Evolutionary conservation across 64 coral and sea anemone genomes (phyloP).

Genomic region (Montipora capricornis): DNA sequence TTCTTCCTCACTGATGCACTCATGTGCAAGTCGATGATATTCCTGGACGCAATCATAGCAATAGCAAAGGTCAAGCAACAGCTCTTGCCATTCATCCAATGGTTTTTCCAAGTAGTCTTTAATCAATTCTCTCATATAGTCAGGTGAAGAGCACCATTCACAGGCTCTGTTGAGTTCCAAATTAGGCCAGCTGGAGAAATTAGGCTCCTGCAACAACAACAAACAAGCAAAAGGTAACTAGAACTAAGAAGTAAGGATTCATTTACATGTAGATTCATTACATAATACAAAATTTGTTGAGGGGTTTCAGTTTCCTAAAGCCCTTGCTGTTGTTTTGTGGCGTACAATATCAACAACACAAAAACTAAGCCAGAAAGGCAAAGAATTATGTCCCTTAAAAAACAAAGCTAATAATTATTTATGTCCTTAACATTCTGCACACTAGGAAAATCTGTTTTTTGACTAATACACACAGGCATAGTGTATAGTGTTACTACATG

Average conservation of each 20-base stretch:
- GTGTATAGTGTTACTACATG: no score
- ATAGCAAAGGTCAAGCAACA: slow-evolving; percentile 72
- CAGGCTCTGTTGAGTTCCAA: slow-evolving; percentile 50
- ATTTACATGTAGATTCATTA: no score
- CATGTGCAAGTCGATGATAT: slow-evolving; percentile 82
- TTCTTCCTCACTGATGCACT: background rate
- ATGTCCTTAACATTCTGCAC: no score
- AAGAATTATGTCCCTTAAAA: no score
- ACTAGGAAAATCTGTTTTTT: no score
- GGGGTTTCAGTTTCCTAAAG: no score
- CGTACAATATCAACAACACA: no score
- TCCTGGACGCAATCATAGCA: slow-evolving; percentile 88
- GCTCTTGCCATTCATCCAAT: slow-evolving; percentile 64
- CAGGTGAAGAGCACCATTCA: slow-evolving; percentile 81
- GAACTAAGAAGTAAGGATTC: background rate
- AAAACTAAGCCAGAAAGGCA: no score
- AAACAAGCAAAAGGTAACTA: background rate
- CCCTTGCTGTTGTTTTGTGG: no score
- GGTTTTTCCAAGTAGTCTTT: slow-evolving; percentile 6
- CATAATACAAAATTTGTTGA: no score
- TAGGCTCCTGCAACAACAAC: background rate
- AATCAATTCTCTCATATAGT: slow-evolving; percentile 69
- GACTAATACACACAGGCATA: no score
- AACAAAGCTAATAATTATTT: no score
- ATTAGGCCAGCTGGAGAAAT: background rate